A percentile compares a stretch with the other conserved stretches of the same genome.
phyloP scores from a whole-genome alignment of 2,797 vertebrate species.

The Perodicticus potto region DNA sequence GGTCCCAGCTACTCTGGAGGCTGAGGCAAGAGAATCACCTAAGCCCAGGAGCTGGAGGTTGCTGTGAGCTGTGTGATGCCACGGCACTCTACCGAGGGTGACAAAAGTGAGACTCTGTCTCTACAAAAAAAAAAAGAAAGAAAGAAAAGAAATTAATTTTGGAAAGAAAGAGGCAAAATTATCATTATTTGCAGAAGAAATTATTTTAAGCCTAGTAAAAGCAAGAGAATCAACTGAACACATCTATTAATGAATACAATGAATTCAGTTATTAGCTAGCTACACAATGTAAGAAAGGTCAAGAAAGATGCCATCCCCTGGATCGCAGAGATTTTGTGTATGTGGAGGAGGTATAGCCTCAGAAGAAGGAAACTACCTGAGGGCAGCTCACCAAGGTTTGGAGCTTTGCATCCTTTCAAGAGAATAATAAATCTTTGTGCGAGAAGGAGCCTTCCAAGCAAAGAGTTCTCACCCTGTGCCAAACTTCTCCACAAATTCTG shows the following conservation, averaged over 20 bases:
- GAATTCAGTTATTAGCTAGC: background rate
- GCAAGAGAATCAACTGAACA: background rate
- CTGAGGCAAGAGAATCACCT: no score
- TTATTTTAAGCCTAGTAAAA: background rate
- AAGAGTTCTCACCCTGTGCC: background rate
- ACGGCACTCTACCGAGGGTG: no score
- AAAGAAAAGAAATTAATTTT: background rate
- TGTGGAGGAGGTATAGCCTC: background rate
- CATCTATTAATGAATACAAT: background rate
- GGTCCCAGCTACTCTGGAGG: no score
- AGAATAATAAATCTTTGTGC: constrained; percentile 3
- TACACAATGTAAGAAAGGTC: background rate
- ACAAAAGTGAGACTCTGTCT: no score
- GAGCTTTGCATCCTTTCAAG: constrained; percentile 8
- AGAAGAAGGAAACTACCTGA: background rate
- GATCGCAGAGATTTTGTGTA: background rate
- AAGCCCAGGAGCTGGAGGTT: no score
- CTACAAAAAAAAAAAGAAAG: no score
- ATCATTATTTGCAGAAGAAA: constrained; percentile 30
- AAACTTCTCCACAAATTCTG: background rate
- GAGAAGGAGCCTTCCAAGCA: background rate
- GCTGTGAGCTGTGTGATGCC: no score
- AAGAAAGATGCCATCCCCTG: background rate
- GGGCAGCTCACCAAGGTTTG: background rate
- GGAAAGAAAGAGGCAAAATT: background rate